phyloP scores from a whole-genome alignment of 2,113 vertebrate genomes.

The Charina bottae region DNA sequence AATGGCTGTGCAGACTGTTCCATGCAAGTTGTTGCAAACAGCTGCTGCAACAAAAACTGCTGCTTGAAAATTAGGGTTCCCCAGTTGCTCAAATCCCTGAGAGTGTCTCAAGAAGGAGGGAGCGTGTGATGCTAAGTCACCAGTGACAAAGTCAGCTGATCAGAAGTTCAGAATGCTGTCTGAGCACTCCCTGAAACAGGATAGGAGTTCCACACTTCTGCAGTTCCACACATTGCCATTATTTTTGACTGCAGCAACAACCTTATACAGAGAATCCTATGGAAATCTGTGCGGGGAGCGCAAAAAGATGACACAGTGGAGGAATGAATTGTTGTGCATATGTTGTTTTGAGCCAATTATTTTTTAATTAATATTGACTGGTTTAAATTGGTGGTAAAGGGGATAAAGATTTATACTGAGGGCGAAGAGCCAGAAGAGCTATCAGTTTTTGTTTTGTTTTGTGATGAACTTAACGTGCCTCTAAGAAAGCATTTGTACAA shows the following conservation, averaged over 20 bases:
- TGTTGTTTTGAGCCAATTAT: conserved; percentile 23
- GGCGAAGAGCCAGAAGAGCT: conserved; percentile 3
- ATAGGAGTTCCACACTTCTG: background rate
- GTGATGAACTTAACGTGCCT: conserved; percentile 73
- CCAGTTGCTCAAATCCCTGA: background rate
- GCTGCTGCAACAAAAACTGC: background rate
- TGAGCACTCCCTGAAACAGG: background rate
- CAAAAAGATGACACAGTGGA: background rate
- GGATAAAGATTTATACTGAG: background rate
- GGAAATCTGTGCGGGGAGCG: background rate
- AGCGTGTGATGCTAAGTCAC: background rate
- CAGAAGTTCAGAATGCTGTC: background rate
- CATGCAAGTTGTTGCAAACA: background rate
- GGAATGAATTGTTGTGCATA: background rate
- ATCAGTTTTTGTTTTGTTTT: conserved; percentile 63
- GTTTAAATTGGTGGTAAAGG: conserved; percentile 41
- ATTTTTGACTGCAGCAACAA: background rate
- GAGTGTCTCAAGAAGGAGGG: background rate
- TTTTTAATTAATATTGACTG: conserved; percentile 9
- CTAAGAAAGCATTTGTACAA: conserved; percentile 59
- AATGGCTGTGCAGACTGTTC: background rate
- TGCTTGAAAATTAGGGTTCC: background rate
- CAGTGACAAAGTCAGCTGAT: background rate
- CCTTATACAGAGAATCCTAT: background rate
- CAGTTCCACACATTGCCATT: background rate